Evolutionary conservation across 2,113 vertebrate genomes (phyloP), one percentile per base, ranked within the genome.

Genomic region (Trematomus loennbergii): DNA sequence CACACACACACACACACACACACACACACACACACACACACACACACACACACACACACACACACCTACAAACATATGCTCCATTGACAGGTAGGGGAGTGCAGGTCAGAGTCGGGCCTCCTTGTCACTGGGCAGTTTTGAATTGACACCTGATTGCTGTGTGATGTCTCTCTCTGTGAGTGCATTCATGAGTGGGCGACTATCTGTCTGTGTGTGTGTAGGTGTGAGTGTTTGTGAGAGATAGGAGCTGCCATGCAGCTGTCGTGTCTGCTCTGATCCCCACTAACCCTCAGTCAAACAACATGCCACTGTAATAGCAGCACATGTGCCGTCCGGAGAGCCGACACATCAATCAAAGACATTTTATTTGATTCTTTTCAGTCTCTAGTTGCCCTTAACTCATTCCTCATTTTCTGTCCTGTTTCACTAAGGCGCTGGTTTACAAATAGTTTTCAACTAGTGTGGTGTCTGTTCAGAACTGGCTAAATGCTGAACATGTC

Each of bases 221-320:
- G 82, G 48, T 81, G 66, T 72, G 59, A 45, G 59, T 29, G 61
- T 45, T 49, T 52, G 65, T 40, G 66, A 65, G 53, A n/a, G 67
- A 79, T 69, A 20, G 59, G 29, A 70, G 63, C 84, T 83, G 85
- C 86, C 90, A 84, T 62, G 67, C 75, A 76, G 66, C 84, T 88
- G 84, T 86, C 86, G 70, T 71, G 59, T 79, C 80, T 71, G 65
- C 22, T 80, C 75, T 91, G 89, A 89, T 91, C 84, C 88, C 84
- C 25, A 86, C 89, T 91, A 92, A 91, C 83, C 83, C 69, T 70
- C 69, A 80, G 88, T 90, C 79, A 90, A 69, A 88, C 80, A 85
- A 83, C 83, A 82, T 76, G 85, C 60, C 65, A 59, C 81, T 52
- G 78, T 87, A 86, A 84, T 67, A 64, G 65, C 65, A 58, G 80